Percentiles rank a stretch among this genome's conserved stretches.
phyloP scores from a whole-genome alignment of 2,888 invertebrate genomes.

The Heliconius sara region DNA sequence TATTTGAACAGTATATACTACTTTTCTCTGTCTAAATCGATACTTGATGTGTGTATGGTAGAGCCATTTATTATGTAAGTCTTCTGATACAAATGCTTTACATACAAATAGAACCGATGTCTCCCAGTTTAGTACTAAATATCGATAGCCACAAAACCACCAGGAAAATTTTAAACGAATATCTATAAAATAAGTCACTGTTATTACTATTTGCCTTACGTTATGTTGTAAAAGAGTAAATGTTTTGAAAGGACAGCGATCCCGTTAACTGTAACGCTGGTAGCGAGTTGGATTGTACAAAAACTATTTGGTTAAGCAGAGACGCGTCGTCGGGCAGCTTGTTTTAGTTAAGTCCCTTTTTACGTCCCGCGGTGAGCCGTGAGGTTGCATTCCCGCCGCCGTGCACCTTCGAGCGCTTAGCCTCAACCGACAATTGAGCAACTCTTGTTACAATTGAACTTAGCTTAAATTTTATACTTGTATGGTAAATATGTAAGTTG shows the following conservation, averaged over 20 bases:
- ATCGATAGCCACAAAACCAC: neutral
- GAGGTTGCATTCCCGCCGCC: conserved; percentile 75
- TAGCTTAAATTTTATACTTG: neutral
- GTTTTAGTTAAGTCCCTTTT: conserved; percentile 73
- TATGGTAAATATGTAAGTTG: neutral
- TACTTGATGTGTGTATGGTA: too few species aligned
- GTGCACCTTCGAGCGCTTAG: conserved; percentile 54
- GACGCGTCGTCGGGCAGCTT: conserved; percentile 68
- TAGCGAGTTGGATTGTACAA: conserved; percentile 41
- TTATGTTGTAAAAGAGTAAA: neutral
- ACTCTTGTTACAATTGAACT: conserved; percentile 30
- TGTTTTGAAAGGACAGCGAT: conserved; percentile 24
- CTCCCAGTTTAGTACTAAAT: neutral
- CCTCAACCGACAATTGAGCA: conserved; percentile 46
- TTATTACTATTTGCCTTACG: neutral
- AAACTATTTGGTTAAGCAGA: conserved; percentile 68
- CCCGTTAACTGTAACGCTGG: conserved; percentile 37
- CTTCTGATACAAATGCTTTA: too few species aligned
- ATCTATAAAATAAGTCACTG: neutral
- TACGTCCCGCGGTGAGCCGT: conserved; percentile 69
- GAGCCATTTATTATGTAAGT: too few species aligned
- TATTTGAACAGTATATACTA: too few species aligned
- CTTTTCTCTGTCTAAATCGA: too few species aligned
- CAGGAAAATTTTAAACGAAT: neutral
- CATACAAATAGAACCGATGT: neutral